Base-by-base conservation (phyloP, 2,113 vertebrate genomes). In the Cheirogaleus medius region DNA sequence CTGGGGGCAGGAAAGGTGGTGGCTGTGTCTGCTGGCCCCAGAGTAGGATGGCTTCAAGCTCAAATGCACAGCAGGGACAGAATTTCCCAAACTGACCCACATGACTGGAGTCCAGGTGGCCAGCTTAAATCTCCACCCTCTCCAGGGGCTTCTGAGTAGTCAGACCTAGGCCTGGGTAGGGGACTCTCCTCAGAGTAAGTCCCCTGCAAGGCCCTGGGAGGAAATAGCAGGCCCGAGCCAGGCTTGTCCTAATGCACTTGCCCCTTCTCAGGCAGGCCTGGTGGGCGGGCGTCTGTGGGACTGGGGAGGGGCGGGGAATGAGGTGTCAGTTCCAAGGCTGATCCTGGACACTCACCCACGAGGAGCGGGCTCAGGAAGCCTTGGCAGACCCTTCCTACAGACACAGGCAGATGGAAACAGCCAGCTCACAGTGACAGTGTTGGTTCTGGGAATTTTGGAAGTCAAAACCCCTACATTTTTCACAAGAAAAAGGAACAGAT, bases 401-500 rank as follows among this genome's bases (percentile, higher is more conserved):
- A 96, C 11, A 27, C 14, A 82, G 74, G 69, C 93, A 96, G 96
- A 92, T 44, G 84, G 82, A 87, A 94, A 84, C 69, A 54, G 94
- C 92, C 87, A 85, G 77, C 92, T 94, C 83, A 71, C 47, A 86
- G 49, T 69, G 56, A 81, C 69, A 37, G 42, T 27, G 64, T 60
- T 37, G 54, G 80, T 97, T 97, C 90, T 97, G 94, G 96, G 96
- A 97, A 97, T 90, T 97, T 92, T 64, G 76, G 54, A 96, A 97
- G 88, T 94, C 81, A 97, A 97, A 97, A 92, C 88, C 68, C n/a
- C 63, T 81, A 68, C 69, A 94, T 87, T 97, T 97, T 97, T 97
- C 93, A 87, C 15, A 60, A 98, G 94, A 98, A 98, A 98, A 97
- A 90, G 96, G 97, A 97, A 98, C 88, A 95, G 47, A 92, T 73